phyloP scores from a whole-genome alignment of 2,888 invertebrate species.

The Philaethria dido region DNA sequence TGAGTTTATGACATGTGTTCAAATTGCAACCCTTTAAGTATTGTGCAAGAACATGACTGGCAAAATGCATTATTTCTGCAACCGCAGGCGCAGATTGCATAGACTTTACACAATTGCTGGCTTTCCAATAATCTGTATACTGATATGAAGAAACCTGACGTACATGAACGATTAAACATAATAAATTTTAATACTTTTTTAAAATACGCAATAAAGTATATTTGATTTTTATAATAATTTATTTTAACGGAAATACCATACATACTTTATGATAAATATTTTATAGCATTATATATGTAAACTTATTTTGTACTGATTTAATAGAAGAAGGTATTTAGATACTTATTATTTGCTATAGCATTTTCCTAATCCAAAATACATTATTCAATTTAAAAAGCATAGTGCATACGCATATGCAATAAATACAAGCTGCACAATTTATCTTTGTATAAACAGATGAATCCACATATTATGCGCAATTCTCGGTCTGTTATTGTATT shows the following conservation, averaged over 20 bases:
- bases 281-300: background rate
- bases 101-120: slow-evolving; percentile 56
- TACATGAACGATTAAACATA: background rate
- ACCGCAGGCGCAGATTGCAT: slow-evolving; percentile 72
- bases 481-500: slow-evolving; percentile 12
- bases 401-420: background rate
- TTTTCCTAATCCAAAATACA: background rate
- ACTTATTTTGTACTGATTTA: background rate
- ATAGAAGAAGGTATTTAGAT: background rate
- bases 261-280: background rate
- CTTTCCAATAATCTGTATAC: slow-evolving; percentile 44
- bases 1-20: slow-evolving; percentile 44
- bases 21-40: slow-evolving; percentile 55
- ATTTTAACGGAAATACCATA: background rate
- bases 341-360: too few species aligned
- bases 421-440: background rate
- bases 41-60: slow-evolving; percentile 73
- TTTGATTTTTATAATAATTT: background rate
- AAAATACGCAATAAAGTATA: background rate
- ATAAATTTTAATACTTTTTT: background rate
- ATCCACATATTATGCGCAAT: slow-evolving; percentile 36
- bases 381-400: too few species aligned
- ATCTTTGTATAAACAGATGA: slow-evolving; percentile 54
- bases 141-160: background rate
- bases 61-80: slow-evolving; percentile 56